Percentiles rank a stretch among this genome's conserved stretches.
These are phyloP conservation scores for Euphysa ruthae DNA, from an alignment of 30 jellyfish, hydroid and myxozoan species.

Conservation along the genomic window DNA sequence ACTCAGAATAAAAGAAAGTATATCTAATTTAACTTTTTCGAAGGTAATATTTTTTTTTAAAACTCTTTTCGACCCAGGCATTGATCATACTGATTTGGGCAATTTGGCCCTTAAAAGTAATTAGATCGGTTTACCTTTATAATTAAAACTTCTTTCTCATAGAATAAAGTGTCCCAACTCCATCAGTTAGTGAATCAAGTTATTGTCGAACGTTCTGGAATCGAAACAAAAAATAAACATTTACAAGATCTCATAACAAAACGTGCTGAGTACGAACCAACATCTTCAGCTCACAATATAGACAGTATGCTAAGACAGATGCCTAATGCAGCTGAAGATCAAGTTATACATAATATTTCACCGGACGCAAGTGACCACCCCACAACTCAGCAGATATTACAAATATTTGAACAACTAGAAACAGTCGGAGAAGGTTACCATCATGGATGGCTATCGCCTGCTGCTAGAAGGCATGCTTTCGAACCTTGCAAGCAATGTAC, in stretches of 20 bases:
- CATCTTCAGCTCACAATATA: conserved; percentile 41
- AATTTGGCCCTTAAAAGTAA: too few relatives aligned
- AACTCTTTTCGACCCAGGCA: too few relatives aligned
- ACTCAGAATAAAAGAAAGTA: too few relatives aligned
- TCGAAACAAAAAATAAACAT: conserved; percentile 58
- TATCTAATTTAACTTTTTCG: too few relatives aligned
- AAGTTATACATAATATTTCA: conserved; percentile 5
- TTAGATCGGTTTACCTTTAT: too few relatives aligned
- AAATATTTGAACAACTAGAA: conserved; percentile 79
- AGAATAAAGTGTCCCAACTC: conserved; percentile 79
- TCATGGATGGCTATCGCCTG: conserved; percentile 95
- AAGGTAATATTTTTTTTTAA: too few relatives aligned
- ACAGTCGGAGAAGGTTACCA: conserved; percentile 94
- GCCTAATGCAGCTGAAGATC: conserved; percentile 23
- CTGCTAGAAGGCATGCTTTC: conserved; percentile 55
- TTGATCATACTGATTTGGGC: too few relatives aligned
- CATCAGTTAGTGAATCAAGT: conserved; percentile 78
- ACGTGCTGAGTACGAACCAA: conserved; percentile 69
- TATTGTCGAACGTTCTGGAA: conserved; percentile 64
- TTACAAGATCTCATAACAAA: conserved; percentile 73
- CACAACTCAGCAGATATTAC: conserved; percentile 79
- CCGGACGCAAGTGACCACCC: conserved; percentile 14
- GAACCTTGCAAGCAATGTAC: conserved; percentile 81
- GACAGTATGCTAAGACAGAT: conserved; percentile 54
- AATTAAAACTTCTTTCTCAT: too few relatives aligned